Base-by-base conservation (phyloP, 2,797 vertebrate species). In the Galaxias olidus region DNA sequence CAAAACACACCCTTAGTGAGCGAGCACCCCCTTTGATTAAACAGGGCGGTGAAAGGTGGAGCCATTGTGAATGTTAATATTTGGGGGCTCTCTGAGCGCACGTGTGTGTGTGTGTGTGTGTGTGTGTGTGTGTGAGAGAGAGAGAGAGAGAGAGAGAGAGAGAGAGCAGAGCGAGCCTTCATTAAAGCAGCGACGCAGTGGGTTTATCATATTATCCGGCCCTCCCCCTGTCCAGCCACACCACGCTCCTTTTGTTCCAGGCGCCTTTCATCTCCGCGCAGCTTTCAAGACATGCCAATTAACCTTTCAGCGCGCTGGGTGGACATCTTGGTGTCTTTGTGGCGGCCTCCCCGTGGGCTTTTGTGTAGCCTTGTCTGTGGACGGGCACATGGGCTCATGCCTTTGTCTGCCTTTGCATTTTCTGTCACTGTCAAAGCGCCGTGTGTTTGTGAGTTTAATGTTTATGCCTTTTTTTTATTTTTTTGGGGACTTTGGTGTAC, bases 211-310 rank as follows among this genome's bases (percentile, higher is more conserved):
- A 89, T 88, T 90, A 89, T 87, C 85, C 71, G 82, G 79, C 77
- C 74, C 77, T 82, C 77, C 76, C 77, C 81, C 79, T 80, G 74
- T 87, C 82, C 85, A 77, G 84, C 81, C 84, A 80, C 87, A 84
- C 79, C 84, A 81, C 84, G 61, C 81, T 82, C 69, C 78, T 81
- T 92, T 91, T 91, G 89, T 91, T 90, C 86, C 83, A 71, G 66
- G 62, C 69, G 72, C 87, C 88, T 92, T 90, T 92, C 86, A 91
- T 90, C 85, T 84, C 83, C 4, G 71, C 66, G 81, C 79, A 50
- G 85, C 88, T 89, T 92, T 90, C 87, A 89, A 90, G 91, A 88
- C 84, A 84, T 87, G 88, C 89, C 91, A 91, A 91, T 93, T 92
- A 92, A 92, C 90, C 90, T 92, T 92, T 91, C 81, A 89, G 85